Evolutionary conservation across 2,797 vertebrate species (phyloP).

Genomic region (Ctenopoma kingsleyae): DNA sequence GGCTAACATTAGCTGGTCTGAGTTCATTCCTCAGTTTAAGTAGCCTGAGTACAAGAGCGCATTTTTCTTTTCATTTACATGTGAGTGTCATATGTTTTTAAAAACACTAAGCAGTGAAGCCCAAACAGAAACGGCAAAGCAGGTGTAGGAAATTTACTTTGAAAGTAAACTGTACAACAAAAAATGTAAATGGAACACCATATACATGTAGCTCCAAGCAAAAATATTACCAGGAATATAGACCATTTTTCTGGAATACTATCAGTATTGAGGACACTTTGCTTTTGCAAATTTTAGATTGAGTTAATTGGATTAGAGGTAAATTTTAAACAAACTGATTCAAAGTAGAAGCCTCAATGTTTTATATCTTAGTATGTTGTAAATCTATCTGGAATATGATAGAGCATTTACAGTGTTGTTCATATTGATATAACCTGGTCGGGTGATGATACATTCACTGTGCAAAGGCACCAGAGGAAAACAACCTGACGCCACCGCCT

Average conservation of each 20-base stretch:
- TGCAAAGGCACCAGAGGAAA: neutral
- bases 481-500: neutral
- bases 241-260: neutral
- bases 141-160: neutral
- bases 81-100: neutral
- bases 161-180: neutral
- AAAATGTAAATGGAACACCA: neutral
- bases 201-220: neutral
- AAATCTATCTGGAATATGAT: neutral
- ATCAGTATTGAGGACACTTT: neutral
- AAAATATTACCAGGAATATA: neutral
- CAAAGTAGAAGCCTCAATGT: neutral
- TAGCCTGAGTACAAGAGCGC: conserved; percentile 58
- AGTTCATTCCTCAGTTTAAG: conserved; percentile 89
- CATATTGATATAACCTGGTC: neutral
- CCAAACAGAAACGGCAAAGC: conserved; percentile 6
- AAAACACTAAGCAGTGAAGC: conserved; percentile 43
- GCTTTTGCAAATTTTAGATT: neutral
- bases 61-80: neutral
- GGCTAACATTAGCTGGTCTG: conserved; percentile 90
- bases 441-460: neutral
- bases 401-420: neutral
- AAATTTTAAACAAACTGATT: neutral
- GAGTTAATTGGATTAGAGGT: neutral
- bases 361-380: neutral